phyloP scores from a whole-genome alignment of 2,797 vertebrate species.

The Helostoma temminkii region DNA sequence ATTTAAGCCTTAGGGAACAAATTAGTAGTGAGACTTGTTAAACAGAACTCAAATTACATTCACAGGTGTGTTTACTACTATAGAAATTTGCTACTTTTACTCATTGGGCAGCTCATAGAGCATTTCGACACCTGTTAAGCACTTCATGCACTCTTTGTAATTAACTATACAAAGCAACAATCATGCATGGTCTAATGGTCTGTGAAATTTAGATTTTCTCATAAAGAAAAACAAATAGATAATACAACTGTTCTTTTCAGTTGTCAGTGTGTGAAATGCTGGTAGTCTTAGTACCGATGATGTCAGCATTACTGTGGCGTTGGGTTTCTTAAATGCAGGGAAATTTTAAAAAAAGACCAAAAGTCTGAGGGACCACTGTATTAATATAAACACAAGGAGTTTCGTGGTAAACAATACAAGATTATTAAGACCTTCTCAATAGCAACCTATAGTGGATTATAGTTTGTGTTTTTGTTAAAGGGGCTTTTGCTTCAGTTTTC shows the following conservation, averaged over 20 bases:
- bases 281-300: neutral
- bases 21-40: neutral
- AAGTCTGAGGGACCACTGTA: neutral
- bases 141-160: neutral
- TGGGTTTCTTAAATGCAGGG: neutral
- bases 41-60: neutral
- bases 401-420: constrained; percentile 2
- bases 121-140: neutral
- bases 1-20: neutral
- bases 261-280: neutral
- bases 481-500: constrained; percentile 1
- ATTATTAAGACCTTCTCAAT: constrained; percentile 7
- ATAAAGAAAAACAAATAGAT: neutral
- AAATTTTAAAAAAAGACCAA: neutral
- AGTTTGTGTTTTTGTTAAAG: constrained; percentile 8
- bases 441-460: constrained; percentile 4
- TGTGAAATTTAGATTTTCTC: neutral
- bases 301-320: neutral
- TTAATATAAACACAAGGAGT: neutral
- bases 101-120: neutral
- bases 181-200: neutral
- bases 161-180: neutral
- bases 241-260: neutral
- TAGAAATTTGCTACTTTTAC: neutral
- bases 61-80: neutral